Percentiles rank a stretch among this genome's conserved stretches.
Conservation (phyloP, 2,888 invertebrate genomes). For the Willowsia nigromaculata region DNA sequence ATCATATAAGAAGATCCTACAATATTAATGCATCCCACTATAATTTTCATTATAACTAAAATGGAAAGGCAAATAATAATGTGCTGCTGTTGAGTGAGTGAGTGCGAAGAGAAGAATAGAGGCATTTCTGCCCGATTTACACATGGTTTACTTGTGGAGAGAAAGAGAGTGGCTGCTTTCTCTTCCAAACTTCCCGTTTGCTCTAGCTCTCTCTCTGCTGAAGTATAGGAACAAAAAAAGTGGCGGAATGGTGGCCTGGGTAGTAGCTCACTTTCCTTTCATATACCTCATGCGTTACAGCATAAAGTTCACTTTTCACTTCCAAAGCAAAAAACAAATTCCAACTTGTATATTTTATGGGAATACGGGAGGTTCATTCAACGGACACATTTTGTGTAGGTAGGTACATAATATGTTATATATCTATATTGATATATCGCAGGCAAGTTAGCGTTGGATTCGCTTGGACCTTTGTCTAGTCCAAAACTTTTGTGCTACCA, state of each 20-base stretch:
- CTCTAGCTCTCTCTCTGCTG: slow-evolving; percentile 20
- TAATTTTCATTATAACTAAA: slow-evolving; percentile 40
- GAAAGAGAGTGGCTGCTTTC: slow-evolving; percentile 47
- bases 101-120: slow-evolving; percentile 68
- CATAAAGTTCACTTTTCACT: slow-evolving; percentile 26
- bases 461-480: neutral
- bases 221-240: slow-evolving; percentile 39
- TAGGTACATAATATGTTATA: neutral
- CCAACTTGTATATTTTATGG: neutral
- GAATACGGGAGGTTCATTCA: neutral
- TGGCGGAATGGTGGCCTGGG: slow-evolving; percentile 30
- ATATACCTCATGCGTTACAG: slow-evolving; percentile 31
- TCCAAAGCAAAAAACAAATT: neutral
- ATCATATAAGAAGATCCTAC: neutral
- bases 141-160: slow-evolving; percentile 43
- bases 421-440: neutral
- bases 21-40: slow-evolving; percentile 10
- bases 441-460: neutral
- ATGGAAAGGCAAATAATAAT: slow-evolving; percentile 66
- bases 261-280: slow-evolving; percentile 65
- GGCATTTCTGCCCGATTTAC: slow-evolving; percentile 68
- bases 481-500: neutral
- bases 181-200: slow-evolving; percentile 66
- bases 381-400: neutral
- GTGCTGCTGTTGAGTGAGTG: slow-evolving; percentile 65